A percentile compares a stretch with the other conserved stretches of the same genome.
Conservation (phyloP, 2,113 vertebrate genomes). For the Pipra filicauda region DNA sequence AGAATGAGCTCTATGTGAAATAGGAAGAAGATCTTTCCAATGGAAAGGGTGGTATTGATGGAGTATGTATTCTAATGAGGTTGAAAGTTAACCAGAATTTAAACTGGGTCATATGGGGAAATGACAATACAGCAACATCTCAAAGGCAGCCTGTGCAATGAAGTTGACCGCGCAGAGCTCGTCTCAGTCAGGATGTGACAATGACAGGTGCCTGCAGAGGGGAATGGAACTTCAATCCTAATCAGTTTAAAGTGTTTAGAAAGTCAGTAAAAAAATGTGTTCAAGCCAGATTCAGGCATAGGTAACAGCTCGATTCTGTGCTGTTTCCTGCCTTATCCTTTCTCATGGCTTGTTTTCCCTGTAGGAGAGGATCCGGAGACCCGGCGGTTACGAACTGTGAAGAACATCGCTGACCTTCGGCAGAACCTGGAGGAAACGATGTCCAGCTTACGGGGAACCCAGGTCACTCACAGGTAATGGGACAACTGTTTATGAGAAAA, state of each 20-base stretch:
- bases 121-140: neutral
- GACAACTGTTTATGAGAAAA: neutral
- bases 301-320: neutral
- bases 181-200: neutral
- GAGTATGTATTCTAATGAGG: neutral
- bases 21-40: neutral
- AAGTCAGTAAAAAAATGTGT: neutral
- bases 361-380: slow-evolving; percentile 91
- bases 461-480: slow-evolving; percentile 87
- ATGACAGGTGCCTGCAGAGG: accelerated
- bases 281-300: neutral
- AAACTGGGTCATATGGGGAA: neutral
- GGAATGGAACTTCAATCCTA: neutral
- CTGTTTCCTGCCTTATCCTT: neutral
- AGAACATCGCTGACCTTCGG: slow-evolving; percentile 93
- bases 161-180: neutral
- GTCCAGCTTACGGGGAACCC: slow-evolving; percentile 93
- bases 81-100: slow-evolving; percentile 4
- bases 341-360: neutral
- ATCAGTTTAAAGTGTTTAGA: neutral
- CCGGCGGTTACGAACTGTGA: slow-evolving; percentile 87
- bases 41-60: neutral
- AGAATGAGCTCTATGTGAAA: neutral
- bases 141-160: neutral
- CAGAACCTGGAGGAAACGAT: slow-evolving; percentile 97